Evolutionary conservation across 2,797 vertebrate species (phyloP).

Genomic region (Cirrhinus molitorella): DNA sequence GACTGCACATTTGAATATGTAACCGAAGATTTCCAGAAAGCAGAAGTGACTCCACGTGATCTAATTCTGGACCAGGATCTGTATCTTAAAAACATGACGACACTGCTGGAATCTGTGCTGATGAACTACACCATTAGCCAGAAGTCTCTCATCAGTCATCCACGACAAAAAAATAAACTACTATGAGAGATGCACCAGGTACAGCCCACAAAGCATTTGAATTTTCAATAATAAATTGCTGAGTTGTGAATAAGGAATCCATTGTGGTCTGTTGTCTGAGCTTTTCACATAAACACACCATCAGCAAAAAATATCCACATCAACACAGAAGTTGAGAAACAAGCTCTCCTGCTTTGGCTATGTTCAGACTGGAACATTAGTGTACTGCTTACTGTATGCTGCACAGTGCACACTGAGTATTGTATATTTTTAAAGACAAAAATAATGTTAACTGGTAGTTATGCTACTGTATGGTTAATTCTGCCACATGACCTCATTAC

Average conservation of each 20-base stretch:
- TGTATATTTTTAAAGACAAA: background rate
- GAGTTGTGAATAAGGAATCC: slow-evolving; percentile 12
- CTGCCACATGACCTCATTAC: background rate
- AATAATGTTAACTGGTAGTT: background rate
- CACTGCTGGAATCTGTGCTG: background rate
- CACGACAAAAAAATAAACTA: background rate
- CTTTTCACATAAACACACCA: background rate
- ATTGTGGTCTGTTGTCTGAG: slow-evolving; percentile 37
- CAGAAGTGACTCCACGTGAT: slow-evolving; percentile 34
- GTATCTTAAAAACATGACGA: slow-evolving; percentile 7
- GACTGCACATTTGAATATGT: slow-evolving; percentile 63
- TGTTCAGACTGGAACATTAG: background rate
- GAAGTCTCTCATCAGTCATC: slow-evolving; percentile 8
- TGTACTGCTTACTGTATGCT: background rate
- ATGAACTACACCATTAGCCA: slow-evolving; percentile 11
- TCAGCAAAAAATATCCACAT: slow-evolving; percentile 34
- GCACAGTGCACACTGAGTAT: background rate
- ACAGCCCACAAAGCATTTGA: background rate
- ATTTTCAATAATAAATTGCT: slow-evolving; percentile 21
- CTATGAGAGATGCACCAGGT: slow-evolving; percentile 1
- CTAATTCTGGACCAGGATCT: slow-evolving; percentile 10
- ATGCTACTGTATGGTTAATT: background rate
- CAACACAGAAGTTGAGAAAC: slow-evolving; percentile 22
- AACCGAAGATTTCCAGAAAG: slow-evolving; percentile 21
- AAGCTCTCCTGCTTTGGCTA: slow-evolving; percentile 4